phyloP scores from a whole-genome alignment of 2,797 vertebrate genomes.

The Melanotaenia parkinsoni region DNA sequence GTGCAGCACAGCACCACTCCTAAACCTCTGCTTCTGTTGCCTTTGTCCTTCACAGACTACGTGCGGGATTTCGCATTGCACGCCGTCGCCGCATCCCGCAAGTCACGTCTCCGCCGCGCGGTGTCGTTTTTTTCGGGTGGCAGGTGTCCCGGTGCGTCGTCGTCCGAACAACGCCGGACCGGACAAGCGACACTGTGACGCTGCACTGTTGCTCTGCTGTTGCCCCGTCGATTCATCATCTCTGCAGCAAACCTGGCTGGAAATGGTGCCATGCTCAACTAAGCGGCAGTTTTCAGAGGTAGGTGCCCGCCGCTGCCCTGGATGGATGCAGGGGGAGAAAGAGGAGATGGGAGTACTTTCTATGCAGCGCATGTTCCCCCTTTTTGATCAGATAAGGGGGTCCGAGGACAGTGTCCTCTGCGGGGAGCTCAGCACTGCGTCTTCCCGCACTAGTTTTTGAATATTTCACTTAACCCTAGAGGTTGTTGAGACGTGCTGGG shows the following conservation, averaged over 20 bases:
- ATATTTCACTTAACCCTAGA: slow-evolving; percentile 36
- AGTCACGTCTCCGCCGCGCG: slow-evolving; percentile 55
- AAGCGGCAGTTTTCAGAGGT: slow-evolving; percentile 54
- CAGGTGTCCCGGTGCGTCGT: slow-evolving; percentile 57
- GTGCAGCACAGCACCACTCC: slow-evolving; percentile 10
- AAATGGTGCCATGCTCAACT: slow-evolving; percentile 34
- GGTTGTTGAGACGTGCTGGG: slow-evolving; percentile 1
- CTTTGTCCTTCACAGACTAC: slow-evolving; percentile 23
- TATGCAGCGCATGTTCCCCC: slow-evolving; percentile 59
- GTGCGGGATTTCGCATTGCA: slow-evolving; percentile 22
- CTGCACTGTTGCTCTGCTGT: slow-evolving; percentile 65
- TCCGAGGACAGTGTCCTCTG: slow-evolving; percentile 62
- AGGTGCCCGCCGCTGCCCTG: slow-evolving; percentile 51
- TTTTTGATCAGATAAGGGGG: slow-evolving; percentile 46
- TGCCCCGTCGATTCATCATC: neutral
- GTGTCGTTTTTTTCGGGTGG: slow-evolving; percentile 4
- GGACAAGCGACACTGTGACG: slow-evolving; percentile 48
- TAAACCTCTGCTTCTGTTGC: neutral
- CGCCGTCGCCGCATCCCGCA: slow-evolving; percentile 25
- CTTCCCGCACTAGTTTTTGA: slow-evolving; percentile 52
- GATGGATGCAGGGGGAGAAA: slow-evolving; percentile 3
- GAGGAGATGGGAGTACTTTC: slow-evolving; percentile 43
- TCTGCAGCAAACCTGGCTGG: slow-evolving; percentile 52
- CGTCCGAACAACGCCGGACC: slow-evolving; percentile 28
- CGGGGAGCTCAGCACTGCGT: slow-evolving; percentile 66